These are phyloP conservation scores for Cyanocitta stelleri DNA, from an alignment of 2,113 vertebrate species.

Conservation along the genomic window DNA sequence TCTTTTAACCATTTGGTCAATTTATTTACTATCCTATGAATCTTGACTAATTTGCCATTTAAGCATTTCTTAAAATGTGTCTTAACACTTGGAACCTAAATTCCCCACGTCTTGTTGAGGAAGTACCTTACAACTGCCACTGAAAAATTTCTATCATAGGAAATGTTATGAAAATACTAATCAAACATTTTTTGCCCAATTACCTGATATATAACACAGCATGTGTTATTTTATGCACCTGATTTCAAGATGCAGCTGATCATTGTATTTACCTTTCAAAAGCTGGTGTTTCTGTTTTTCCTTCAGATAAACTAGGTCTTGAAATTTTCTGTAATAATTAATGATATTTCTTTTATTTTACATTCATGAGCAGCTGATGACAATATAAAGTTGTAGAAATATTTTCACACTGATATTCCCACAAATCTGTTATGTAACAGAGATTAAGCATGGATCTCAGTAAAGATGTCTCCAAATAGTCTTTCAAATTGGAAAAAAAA, in stretches of 20 bases:
- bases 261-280: slow-evolving; percentile 58
- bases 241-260: slow-evolving; percentile 35
- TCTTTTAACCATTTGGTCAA: neutral
- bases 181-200: neutral
- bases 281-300: slow-evolving; percentile 44
- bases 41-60: neutral
- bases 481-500: neutral
- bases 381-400: neutral
- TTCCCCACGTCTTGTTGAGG: neutral
- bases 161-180: neutral
- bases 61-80: neutral
- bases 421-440: neutral
- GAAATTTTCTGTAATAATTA: slow-evolving; percentile 62
- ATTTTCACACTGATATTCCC: neutral
- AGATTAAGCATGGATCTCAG: neutral
- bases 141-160: neutral
- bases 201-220: slow-evolving; percentile 31
- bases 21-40: neutral
- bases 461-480: neutral
- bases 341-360: slow-evolving; percentile 37
- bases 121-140: neutral
- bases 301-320: slow-evolving; percentile 41
- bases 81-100: neutral
- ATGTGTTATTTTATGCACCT: neutral
- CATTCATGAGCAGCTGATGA: neutral